Evolutionary conservation across 2,888 invertebrate species (phyloP).

Genomic region (Zhuqinia jingwanae): DNA sequence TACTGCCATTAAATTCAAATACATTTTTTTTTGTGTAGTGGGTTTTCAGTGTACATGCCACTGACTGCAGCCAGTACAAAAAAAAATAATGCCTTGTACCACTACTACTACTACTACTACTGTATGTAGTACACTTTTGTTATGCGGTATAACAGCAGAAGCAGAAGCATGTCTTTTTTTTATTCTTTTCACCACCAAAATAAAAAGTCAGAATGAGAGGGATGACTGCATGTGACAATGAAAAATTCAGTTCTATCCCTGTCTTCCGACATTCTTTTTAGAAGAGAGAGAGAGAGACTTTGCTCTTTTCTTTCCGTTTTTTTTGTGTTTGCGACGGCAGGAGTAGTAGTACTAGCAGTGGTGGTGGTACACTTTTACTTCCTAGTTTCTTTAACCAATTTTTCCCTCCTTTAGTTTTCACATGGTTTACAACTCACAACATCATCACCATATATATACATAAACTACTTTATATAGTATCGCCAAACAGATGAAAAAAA

Average conservation of each 20-base stretch:
- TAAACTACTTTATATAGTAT: too few relatives aligned
- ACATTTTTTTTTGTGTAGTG: constrained; percentile 26
- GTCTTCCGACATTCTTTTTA: constrained; percentile 42
- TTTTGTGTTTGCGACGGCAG: too few relatives aligned
- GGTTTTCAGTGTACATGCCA: too few relatives aligned
- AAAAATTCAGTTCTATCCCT: constrained; percentile 65
- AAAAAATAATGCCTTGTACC: too few relatives aligned
- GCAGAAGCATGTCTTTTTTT: constrained; percentile 21
- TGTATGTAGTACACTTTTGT: not conserved
- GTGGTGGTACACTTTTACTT: constrained; percentile 57
- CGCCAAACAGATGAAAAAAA: constrained; percentile 11
- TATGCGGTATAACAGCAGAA: not conserved
- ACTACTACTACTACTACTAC: too few relatives aligned
- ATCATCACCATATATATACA: not conserved
- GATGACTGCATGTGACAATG: constrained; percentile 73
- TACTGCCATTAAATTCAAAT: constrained; percentile 46
- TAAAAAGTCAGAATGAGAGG: constrained; percentile 68
- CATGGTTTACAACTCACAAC: constrained; percentile 26
- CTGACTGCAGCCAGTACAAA: not conserved
- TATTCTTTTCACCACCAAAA: constrained; percentile 58
- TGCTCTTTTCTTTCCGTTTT: constrained; percentile 20
- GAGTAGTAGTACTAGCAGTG: too few relatives aligned
- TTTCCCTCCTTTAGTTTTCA: constrained; percentile 39
- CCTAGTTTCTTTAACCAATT: constrained; percentile 45
- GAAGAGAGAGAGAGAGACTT: too few relatives aligned